Percentiles rank a stretch among this genome's conserved stretches.
These are phyloP conservation scores for Teleiodes luculella DNA, from an alignment of 2,888 invertebrate genomes.

Conservation along the genomic window DNA sequence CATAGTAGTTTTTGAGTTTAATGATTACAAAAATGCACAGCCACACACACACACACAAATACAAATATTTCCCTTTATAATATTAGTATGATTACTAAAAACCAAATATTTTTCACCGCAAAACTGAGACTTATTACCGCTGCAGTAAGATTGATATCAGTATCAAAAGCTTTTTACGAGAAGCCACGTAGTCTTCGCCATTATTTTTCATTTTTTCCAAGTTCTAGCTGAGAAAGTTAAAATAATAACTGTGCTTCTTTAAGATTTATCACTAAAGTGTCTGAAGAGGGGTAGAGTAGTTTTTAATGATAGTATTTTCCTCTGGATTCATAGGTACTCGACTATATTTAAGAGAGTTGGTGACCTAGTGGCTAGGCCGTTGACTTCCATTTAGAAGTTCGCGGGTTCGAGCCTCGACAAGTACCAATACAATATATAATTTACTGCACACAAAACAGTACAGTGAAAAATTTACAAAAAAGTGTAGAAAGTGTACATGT, in stretches of 20 bases:
- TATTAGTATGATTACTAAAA: neutral
- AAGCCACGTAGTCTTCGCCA: neutral
- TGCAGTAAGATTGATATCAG: slow-evolving; percentile 2
- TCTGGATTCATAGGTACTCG: neutral
- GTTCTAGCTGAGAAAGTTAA: neutral
- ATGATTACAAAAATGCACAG: no score
- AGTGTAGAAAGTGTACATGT: no score
- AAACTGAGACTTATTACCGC: neutral
- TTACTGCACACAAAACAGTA: no score
- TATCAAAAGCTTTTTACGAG: slow-evolving; percentile 2
- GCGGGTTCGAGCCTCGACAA: no score
- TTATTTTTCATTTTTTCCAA: neutral
- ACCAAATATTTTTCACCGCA: neutral
- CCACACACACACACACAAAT: no score
- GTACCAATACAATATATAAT: no score
- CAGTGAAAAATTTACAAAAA: no score
- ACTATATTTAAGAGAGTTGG: no score
- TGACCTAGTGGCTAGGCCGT: no score
- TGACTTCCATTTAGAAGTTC: no score
- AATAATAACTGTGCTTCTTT: slow-evolving; percentile 1
- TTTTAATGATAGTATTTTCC: neutral
- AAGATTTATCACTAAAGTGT: slow-evolving; percentile 2
- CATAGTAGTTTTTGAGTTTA: no score
- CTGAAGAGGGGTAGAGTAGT: neutral
- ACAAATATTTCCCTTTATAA: no score